phyloP scores from a whole-genome alignment of 2,113 vertebrate species.

The Prionailurus viverrinus region DNA sequence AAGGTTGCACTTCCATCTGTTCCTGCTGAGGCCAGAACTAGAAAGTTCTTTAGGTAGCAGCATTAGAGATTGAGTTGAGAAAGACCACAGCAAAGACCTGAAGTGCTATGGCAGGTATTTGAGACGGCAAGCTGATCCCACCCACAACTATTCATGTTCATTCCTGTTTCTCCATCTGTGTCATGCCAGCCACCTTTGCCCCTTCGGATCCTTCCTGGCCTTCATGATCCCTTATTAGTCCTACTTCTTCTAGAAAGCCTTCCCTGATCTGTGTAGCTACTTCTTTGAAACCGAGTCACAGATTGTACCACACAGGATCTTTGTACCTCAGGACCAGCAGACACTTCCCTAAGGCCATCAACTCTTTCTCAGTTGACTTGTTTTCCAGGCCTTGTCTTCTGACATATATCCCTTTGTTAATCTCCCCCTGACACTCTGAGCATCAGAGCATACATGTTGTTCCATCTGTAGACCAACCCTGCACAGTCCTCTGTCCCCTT shows the following conservation, averaged over 20 bases:
- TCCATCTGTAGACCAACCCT: conserved; percentile 40
- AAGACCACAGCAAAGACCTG: not conserved
- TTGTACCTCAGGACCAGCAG: not conserved
- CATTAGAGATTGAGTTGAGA: not conserved
- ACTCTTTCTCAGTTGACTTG: not conserved
- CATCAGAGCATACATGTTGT: conserved; percentile 50
- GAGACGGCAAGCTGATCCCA: not conserved
- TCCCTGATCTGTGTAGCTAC: not conserved
- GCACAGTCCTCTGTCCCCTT: conserved; percentile 43
- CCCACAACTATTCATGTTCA: not conserved
- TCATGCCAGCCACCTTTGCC: not conserved
- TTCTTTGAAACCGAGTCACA: conserved; percentile 24
- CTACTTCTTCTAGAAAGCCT: not conserved
- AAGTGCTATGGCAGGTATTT: not conserved
- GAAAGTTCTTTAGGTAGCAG: not conserved
- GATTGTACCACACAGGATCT: not conserved
- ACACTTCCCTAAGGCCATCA: not conserved
- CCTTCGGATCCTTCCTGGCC: not conserved
- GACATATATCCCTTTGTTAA: conserved; percentile 42
- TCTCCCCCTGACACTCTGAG: not conserved
- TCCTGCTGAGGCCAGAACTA: conserved; percentile 16
- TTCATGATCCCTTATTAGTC: not conserved
- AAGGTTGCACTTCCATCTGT: conserved; percentile 22
- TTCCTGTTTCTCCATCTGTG: not conserved
- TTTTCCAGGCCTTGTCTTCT: conserved; percentile 44